Base-by-base conservation (phyloP, 2,888 invertebrate genomes). In the Liposcelis brunnea region DNA sequence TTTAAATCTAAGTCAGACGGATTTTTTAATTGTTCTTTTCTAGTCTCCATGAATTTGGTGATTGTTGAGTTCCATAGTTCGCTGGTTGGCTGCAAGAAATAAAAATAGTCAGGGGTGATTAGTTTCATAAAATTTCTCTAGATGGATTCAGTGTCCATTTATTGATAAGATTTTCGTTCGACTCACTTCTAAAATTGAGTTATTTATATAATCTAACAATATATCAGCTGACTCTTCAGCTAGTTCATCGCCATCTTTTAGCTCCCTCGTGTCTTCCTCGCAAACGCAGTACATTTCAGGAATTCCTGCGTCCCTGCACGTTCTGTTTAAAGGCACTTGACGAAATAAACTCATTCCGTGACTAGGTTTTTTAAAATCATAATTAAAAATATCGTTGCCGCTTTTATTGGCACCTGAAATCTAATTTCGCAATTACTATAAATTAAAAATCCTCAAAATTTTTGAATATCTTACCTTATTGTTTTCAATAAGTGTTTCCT, bases 281-380 rank as follows among this genome's bases (percentile, higher is more conserved):
- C 53, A 53, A 31, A 51, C 49, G 34, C 53, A 53, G 31, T 50
- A 48, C 49, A 48, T 49, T 36, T 47, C 49, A 1, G 52, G 50
- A 3, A 54, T 44, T 7, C 52, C 52, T 0, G 52, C 53, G 1
- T 45, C 49, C 15, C 46, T 42, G 43, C 54, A 54, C 15, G 46
- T 44, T 32, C 54, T 47, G 11, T 44, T 42, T 19, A 47, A 16
- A 5, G 52, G 49, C 5, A 54, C 46, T 6, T 42, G 35, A 14
- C 45, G 46, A 26, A 54, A 52, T 5, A 54, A 45, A 2, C 52
- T 52, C 14, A 45, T 7, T 2, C 52, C 51, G 1, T 33, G 7
- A 12, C 48, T 46, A 10, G 42, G 15, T 19, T 46, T 34, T 45
- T 48, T 44, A 44, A 51, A 49, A 42, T 52, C 35, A 10, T 35